phyloP scores from a whole-genome alignment of 2,888 invertebrate species.

The Onthophagus sagittarius region DNA sequence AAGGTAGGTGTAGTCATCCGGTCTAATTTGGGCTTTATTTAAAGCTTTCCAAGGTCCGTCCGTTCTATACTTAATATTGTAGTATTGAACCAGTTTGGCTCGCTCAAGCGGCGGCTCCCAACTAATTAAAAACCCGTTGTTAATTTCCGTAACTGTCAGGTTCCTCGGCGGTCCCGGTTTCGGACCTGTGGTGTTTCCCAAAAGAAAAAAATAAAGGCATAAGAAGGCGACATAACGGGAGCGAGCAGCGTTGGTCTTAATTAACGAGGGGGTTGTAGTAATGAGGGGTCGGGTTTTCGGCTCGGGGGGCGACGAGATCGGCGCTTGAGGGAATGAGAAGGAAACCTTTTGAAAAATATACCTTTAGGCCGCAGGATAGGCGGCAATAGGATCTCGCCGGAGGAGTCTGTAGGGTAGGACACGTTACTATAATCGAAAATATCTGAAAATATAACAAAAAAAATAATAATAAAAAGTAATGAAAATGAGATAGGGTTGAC shows the following conservation, averaged over 20 bases:
- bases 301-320: constrained; percentile 22
- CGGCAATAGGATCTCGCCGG: constrained; percentile 67
- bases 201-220: constrained; percentile 15
- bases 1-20: constrained; percentile 85
- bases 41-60: constrained; percentile 87
- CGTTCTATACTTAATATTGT: constrained; percentile 87
- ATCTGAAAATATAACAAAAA: constrained; percentile 57
- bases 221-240: constrained; percentile 7
- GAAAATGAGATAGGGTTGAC: neutral
- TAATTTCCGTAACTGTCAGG: constrained; percentile 83
- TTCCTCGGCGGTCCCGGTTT: constrained; percentile 89
- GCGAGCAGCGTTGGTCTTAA: neutral
- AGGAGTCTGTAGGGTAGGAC: constrained; percentile 72
- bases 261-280: neutral
- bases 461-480: constrained; percentile 18
- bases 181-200: constrained; percentile 61
- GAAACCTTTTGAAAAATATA: constrained; percentile 46
- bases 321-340: constrained; percentile 17
- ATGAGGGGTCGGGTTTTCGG: neutral
- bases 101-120: constrained; percentile 85
- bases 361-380: constrained; percentile 69
- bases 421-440: constrained; percentile 69
- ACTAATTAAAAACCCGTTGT: constrained; percentile 85
- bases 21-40: constrained; percentile 82
- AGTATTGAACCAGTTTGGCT: constrained; percentile 78